Base-by-base conservation (phyloP, 2,113 vertebrate species). In the Nibea albiflora region DNA sequence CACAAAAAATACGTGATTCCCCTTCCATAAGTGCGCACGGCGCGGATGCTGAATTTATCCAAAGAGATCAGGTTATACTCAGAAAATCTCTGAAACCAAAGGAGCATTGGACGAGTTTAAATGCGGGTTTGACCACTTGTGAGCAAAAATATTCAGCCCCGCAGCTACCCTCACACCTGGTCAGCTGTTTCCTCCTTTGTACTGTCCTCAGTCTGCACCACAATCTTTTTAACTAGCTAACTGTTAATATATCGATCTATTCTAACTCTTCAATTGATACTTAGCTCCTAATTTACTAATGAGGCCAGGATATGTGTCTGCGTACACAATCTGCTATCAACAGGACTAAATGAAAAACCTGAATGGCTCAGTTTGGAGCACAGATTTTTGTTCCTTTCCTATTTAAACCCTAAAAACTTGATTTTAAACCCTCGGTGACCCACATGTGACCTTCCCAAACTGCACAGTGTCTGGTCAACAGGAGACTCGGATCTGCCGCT, bases 401-500 rank as follows among this genome's bases (percentile, higher is more conserved):
- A 17, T 42, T 28, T 20, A 26, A 56, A 24, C 1, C 16, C 54
- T 10, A 2, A 73, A 80, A 28, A 44, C 60, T 62, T 53, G 26
- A 58, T 80, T 20, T 62, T 62, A 81, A 64, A 72, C 44, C 58
- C 5, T 35, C 20, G 20, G 10, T 88, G 81, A 88, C 84, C 90
- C 20, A 44, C 20, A 2, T 3, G 54, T 88, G 81, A 89, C 90
- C 86, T 69, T 53, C 58, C n/a, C 76, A 53, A 76, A 58, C 26
- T 14, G 12, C 3, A 0, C n/a, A 2, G 54, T 31, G 82, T 85
- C 83, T 87, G 78, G 54, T 53, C 0, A 16, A 14, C 26, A 64
- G 67, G 26, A 76, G 62, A 85, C 69, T 2, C 54, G 74, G 89
- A 92, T 83, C 58, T 61, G 3, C 17, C 10, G 73, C 60, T 90